phyloP scores from a whole-genome alignment of 2,113 vertebrate genomes.

The Limnothrissa miodon region DNA sequence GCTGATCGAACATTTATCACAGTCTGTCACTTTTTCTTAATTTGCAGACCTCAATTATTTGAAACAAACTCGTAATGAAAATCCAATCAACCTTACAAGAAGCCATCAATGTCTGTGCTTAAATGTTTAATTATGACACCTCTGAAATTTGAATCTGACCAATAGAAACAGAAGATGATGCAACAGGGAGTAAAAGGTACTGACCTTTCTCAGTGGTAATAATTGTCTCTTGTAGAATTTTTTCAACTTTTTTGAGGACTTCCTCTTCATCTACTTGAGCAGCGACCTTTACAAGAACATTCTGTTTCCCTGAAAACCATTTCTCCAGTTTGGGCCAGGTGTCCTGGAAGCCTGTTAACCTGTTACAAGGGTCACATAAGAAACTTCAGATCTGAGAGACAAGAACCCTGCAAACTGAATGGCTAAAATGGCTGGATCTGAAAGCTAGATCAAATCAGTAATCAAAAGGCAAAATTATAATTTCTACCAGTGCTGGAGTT shows the following conservation, averaged over 20 bases:
- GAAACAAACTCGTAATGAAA: background rate
- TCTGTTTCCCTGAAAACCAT: constrained; percentile 80
- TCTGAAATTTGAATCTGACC: background rate
- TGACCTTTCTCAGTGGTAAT: constrained; percentile 68
- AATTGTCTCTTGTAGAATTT: constrained; percentile 65
- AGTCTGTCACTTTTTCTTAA: no score
- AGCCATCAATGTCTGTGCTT: background rate
- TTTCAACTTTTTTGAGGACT: constrained; percentile 72
- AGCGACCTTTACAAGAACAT: constrained; percentile 78
- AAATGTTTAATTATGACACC: background rate
- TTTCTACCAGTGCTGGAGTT: constrained; percentile 66
- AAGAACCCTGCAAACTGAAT: background rate
- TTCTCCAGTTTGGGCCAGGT: constrained; percentile 80
- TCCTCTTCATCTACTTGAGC: constrained; percentile 72
- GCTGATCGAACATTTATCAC: background rate
- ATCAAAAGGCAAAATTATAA: background rate
- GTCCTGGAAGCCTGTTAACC: constrained; percentile 81
- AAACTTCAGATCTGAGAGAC: background rate
- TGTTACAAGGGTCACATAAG: constrained; percentile 43
- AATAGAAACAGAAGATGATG: background rate
- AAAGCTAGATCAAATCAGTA: background rate
- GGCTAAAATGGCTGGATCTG: no score
- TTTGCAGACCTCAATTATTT: background rate
- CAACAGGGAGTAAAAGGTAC: background rate
- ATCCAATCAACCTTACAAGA: no score